Conservation (phyloP, 2,888 invertebrate genomes). For the Ophion ellenae region DNA sequence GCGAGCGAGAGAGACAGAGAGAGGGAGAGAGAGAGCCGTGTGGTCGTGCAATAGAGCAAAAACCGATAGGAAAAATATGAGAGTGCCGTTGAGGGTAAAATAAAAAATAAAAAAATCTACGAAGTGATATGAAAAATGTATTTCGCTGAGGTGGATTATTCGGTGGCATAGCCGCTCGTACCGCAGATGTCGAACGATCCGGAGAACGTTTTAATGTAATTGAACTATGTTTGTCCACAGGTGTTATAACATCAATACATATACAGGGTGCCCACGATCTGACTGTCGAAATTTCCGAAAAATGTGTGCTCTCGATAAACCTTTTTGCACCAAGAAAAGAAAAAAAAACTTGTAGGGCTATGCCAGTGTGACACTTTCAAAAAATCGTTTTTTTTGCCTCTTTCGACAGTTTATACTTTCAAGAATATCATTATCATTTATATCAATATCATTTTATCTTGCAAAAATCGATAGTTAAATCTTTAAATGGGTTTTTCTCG, state of each 20-base stretch:
- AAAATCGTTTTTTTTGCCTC: too few species aligned
- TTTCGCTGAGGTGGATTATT: conserved; percentile 40
- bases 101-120: background rate
- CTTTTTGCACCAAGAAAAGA: background rate
- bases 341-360: too few species aligned
- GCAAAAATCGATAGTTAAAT: too few species aligned
- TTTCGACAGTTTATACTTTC: too few species aligned
- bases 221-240: conserved; percentile 30
- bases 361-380: too few species aligned
- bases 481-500: too few species aligned
- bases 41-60: conserved; percentile 1
- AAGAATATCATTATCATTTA: too few species aligned
- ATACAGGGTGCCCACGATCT: too few species aligned
- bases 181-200: conserved; percentile 23
- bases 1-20: background rate
- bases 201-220: conserved; percentile 42
- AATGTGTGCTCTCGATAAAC: background rate
- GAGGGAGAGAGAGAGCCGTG: background rate
- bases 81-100: conserved; percentile 12
- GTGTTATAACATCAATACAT: conserved; percentile 21
- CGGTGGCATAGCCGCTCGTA: conserved; percentile 10
- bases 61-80: conserved; percentile 25
- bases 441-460: too few species aligned
- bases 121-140: conserved; percentile 25
- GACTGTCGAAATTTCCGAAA: too few species aligned